Evolutionary conservation across 2,888 invertebrate genomes (phyloP), one percentile per base, ranked within the genome.

Genomic region (Aricia artaxerxes): DNA sequence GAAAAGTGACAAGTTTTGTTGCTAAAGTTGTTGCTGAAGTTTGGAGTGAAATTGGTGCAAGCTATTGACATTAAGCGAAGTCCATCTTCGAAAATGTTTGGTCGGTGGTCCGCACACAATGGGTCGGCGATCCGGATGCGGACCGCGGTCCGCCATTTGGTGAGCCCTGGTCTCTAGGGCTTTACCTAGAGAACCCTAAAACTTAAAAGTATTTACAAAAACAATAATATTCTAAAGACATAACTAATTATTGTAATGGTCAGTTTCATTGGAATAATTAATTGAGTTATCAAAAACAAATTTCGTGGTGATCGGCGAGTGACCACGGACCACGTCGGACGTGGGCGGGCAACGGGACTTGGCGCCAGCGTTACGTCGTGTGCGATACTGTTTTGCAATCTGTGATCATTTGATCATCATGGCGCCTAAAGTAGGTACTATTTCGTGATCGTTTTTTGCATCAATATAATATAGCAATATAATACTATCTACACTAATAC

Each of bases 341-440:
- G 92, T 92, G 86, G 92, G 92, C 91, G 92, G 84, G 49, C 90
- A 92, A 91, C 92, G 91, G 92, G 86, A 87, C 83, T 78, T 83
- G 86, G 86, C 87, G 87, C 85, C 86, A 83, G 79, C 61, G 76
- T 80, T 53, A 80, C 84, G 84, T 85, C 86, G 85, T 86, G 86
- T 87, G 87, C 85, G 84, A 85, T 87, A 88, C 86, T 83, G 84
- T 83, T 85, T 84, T 82, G 83, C 84, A 84, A 84, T 81, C 78
- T 35, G 13, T 76, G 31, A 57, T 35, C 13, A 73, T 73, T 73
- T 73, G 44, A 35, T 69, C 35, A 69, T 38, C 69, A 69, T 64
- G 64, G 31, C 64, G 31, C 31, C 31, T 64, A 57, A 57, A 16
- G 57, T 57, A 16, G 16, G 16, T 16, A 57, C 57, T 16, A 57